Conservation (phyloP, 2,113 vertebrate species). For the Crotalus horridus region DNA sequence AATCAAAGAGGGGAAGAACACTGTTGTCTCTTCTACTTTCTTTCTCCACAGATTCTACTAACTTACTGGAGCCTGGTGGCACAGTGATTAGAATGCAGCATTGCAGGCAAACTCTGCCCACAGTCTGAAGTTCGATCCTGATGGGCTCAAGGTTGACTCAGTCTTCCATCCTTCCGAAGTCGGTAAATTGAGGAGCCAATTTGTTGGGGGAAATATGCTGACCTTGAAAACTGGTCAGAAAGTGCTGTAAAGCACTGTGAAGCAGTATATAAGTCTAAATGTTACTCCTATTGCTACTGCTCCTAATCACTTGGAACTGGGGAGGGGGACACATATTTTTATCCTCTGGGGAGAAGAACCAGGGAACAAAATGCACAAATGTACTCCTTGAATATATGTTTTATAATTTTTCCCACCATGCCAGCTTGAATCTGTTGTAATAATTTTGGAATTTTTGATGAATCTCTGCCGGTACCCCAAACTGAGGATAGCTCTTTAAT, state of each 20-base stretch:
- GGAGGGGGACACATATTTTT: background rate
- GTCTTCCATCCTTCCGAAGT: too few relatives aligned
- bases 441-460: background rate
- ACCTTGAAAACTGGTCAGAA: too few relatives aligned
- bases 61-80: background rate
- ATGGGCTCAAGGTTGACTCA: too few relatives aligned
- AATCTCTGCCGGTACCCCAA: background rate
- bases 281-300: too few relatives aligned
- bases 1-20: background rate
- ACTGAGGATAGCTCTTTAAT: background rate
- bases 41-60: background rate
- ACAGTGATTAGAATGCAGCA: too few relatives aligned
- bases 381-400: background rate
- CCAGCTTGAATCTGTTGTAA: background rate
- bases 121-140: too few relatives aligned
- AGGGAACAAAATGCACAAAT: background rate
- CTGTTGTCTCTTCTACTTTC: background rate
- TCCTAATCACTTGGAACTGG: background rate
- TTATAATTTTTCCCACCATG: background rate
- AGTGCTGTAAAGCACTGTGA: too few relatives aligned
- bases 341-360: background rate
- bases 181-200: too few relatives aligned
- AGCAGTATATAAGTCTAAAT: too few relatives aligned
- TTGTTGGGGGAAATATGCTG: too few relatives aligned
- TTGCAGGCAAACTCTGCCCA: too few relatives aligned